Conservation (phyloP, 2,113 vertebrate genomes). For the Albula goreensis region DNA sequence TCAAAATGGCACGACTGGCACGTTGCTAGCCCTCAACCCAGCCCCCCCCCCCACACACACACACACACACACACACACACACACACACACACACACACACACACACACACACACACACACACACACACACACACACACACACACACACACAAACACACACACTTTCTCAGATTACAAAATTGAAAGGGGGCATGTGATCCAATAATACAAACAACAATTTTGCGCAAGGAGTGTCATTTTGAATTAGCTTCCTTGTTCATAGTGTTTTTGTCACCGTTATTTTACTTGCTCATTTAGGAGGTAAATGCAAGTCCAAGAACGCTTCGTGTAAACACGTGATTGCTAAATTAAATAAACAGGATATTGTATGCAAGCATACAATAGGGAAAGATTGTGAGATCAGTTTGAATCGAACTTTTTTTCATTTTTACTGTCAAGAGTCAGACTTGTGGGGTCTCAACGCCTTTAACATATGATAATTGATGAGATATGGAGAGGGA, state of each 20-base stretch:
- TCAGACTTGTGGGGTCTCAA: not conserved
- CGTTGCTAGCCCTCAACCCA: not conserved
- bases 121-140: no score
- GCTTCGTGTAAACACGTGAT: no score
- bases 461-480: not conserved
- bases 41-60: no score
- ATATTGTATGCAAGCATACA: no score
- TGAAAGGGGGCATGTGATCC: not conserved
- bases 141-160: no score
- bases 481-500: not conserved
- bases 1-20: conserved; percentile 19
- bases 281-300: no score
- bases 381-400: no score
- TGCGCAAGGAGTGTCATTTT: not conserved
- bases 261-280: no score
- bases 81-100: no score
- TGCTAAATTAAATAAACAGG: no score
- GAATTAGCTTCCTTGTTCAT: not conserved
- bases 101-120: no score
- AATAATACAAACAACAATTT: not conserved
- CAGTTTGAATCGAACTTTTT: not conserved
- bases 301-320: not conserved
- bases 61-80: no score
- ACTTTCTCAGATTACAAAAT: not conserved
- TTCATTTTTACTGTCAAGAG: not conserved